Evolutionary conservation across 2,797 vertebrate species (phyloP), one percentile per base, ranked within the genome.

Genomic region (Pangasius sanitwongsei): DNA sequence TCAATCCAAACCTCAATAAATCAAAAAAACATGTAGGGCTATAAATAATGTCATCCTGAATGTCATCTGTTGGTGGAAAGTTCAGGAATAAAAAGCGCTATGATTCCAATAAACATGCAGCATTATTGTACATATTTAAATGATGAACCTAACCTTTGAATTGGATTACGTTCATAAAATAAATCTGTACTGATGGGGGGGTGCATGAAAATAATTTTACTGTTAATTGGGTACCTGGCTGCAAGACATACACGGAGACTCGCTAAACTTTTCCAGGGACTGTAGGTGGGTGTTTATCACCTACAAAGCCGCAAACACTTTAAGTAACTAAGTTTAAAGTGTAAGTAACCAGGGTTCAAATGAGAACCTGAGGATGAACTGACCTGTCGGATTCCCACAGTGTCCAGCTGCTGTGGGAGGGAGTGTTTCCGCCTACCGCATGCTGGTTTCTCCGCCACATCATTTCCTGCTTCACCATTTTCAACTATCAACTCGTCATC

Each of bases 401-500:
- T 94, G 55, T 98, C 98, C 87, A 99, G 95, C 80, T 99, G 98
- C 89, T 99, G 98, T 18, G 98, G 98, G 74, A 99, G 95, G 25
- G 98, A 99, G 93, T 98, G 98, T 89, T 99, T 99, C 41, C 98
- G 96, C 89, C 95, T 95, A 57, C 97, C 97, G 0, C 96, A 93
- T 20, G 93, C 94, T 61, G 97, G 96, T 90, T 97, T 98, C 91
- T 97, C 94, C 0, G 93, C 90, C 89, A 93, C 93, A 69, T 97
- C 97, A 0, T 93, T 94, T 92, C 93, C 92, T 0, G 94, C 91
- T 67, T 96, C 96, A 8, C 95, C 96, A 0, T 97, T 97, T 92
- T 97, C 97, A 92, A 98, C 97, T 13, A 97, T 96, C 90, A 99
- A 95, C 91, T 99, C 98, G 1, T 99, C 98, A 0, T 99, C 97